Percentiles rank a stretch among this genome's conserved stretches.
These are phyloP conservation scores for Parnassius apollo DNA, from an alignment of 2,888 invertebrate genomes.

Conservation along the genomic window DNA sequence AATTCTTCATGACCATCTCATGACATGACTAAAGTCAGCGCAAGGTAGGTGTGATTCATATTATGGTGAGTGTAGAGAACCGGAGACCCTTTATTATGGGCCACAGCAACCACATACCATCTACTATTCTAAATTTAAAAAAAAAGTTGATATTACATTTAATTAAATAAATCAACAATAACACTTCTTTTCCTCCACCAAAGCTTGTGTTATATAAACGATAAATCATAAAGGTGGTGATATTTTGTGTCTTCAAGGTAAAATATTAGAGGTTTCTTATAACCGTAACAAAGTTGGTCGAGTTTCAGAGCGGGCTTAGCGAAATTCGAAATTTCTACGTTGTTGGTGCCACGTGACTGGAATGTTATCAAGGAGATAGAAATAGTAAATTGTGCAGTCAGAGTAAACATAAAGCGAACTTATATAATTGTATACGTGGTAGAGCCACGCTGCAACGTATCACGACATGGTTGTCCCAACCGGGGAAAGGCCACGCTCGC, in stretches of 20 bases:
- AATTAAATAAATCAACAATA: not conserved
- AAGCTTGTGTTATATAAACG: not conserved
- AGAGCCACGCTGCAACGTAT: too few relatives aligned
- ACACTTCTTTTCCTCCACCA: not conserved
- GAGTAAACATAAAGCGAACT: too few relatives aligned
- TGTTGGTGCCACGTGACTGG: conserved; percentile 1
- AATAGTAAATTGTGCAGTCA: not conserved
- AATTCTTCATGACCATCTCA: too few relatives aligned
- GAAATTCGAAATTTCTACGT: not conserved
- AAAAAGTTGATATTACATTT: not conserved
- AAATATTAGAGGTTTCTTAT: not conserved
- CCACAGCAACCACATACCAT: too few relatives aligned
- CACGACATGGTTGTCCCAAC: too few relatives aligned
- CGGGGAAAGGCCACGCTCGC: too few relatives aligned
- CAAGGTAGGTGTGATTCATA: too few relatives aligned
- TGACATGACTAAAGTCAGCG: too few relatives aligned
- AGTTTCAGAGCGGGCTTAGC: not conserved
- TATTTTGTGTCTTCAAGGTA: not conserved
- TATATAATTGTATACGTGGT: too few relatives aligned
- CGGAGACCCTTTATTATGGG: too few relatives aligned
- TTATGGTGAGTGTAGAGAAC: too few relatives aligned
- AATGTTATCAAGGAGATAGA: not conserved
- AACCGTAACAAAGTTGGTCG: not conserved
- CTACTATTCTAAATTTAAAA: too few relatives aligned
- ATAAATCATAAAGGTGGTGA: not conserved